Evolutionary conservation across 2,113 vertebrate genomes (phyloP).

Genomic region (Gallinago jamesoni): DNA sequence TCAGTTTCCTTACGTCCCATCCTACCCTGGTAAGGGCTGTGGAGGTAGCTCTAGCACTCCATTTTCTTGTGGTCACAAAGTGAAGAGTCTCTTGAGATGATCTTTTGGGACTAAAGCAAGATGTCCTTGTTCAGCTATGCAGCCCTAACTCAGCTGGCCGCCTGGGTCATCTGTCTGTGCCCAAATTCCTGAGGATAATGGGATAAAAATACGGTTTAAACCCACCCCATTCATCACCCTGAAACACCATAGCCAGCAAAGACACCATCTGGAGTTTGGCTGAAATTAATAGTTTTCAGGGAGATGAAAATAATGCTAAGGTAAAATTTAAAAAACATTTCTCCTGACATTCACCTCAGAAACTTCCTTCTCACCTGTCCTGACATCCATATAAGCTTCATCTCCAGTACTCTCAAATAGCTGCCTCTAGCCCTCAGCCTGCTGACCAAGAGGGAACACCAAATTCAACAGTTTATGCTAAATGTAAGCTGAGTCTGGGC

Average conservation of each 20-base stretch:
- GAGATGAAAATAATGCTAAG: neutral
- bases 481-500: neutral
- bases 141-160: neutral
- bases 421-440: neutral
- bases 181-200: neutral
- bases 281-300: neutral
- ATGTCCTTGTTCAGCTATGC: neutral
- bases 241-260: neutral
- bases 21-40: neutral
- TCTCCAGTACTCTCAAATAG: neutral
- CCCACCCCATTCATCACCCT: neutral
- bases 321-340: neutral
- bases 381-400: neutral
- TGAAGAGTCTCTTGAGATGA: neutral
- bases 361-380: neutral
- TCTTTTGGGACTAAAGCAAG: neutral
- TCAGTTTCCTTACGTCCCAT: neutral
- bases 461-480: neutral
- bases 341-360: neutral
- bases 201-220: neutral
- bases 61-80: neutral
- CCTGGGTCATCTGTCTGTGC: neutral
- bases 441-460: neutral
- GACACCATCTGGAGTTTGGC: neutral
- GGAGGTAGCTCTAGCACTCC: neutral